phyloP scores from a whole-genome alignment of 2,113 vertebrate genomes.

The Trinectes maculatus region DNA sequence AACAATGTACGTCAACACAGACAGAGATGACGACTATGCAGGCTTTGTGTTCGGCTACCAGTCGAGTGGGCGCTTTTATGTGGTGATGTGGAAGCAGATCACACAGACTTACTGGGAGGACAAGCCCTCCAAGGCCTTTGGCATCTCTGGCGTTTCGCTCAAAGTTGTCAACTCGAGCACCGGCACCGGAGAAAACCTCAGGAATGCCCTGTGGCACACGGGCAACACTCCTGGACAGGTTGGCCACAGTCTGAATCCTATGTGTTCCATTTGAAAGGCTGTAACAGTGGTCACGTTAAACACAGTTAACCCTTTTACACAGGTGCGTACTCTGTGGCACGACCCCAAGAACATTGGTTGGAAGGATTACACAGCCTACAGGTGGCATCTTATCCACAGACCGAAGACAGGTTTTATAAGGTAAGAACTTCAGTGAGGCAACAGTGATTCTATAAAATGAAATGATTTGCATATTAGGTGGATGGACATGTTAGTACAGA shows the following conservation, averaged over 20 bases:
- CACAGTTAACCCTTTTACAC: slow-evolving; percentile 15
- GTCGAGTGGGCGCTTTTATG: slow-evolving; percentile 96
- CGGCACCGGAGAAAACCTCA: slow-evolving; percentile 91
- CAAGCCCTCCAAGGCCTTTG: slow-evolving; percentile 94
- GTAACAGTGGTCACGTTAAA: neutral
- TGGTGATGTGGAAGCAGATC: slow-evolving; percentile 99
- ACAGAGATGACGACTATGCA: slow-evolving; percentile 96
- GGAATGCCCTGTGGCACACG: slow-evolving; percentile 98
- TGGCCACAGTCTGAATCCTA: slow-evolving; percentile 59
- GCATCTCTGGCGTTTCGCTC: slow-evolving; percentile 95
- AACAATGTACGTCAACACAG: slow-evolving; percentile 97
- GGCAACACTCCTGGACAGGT: slow-evolving; percentile 96
- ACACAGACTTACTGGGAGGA: slow-evolving; percentile 99
- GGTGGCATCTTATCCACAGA: slow-evolving; percentile 97
- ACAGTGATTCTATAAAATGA: too few species aligned
- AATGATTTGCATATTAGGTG: too few species aligned
- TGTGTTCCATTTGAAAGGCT: slow-evolving; percentile 3
- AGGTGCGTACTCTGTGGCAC: slow-evolving; percentile 97
- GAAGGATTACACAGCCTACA: slow-evolving; percentile 98
- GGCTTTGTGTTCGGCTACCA: slow-evolving; percentile 98
- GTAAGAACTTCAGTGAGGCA: slow-evolving; percentile 74
- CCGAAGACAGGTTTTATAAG: slow-evolving; percentile 98
- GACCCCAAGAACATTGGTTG: slow-evolving; percentile 97
- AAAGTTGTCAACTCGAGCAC: slow-evolving; percentile 98
- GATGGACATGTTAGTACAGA: neutral